Conservation (phyloP, 2,888 invertebrate species). For the Hirtodrosophila alboralis region DNA sequence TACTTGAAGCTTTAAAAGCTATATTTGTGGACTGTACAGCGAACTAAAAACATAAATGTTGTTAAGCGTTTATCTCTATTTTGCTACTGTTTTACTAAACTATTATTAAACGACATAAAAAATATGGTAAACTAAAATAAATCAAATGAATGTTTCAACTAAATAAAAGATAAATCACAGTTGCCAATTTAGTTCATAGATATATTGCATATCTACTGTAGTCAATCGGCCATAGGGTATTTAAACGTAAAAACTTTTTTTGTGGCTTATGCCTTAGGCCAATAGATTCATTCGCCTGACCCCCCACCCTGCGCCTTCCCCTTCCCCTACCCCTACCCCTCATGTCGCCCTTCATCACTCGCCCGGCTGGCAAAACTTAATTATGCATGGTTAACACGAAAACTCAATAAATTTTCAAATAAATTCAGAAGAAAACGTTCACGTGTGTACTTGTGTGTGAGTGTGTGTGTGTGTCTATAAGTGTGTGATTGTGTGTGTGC, state of each 20-base stretch:
- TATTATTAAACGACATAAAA: too few relatives aligned
- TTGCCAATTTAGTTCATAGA: slow-evolving; percentile 16
- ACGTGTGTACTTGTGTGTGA: slow-evolving; percentile 10
- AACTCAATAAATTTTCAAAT: slow-evolving; percentile 82
- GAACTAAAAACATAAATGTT: too few relatives aligned
- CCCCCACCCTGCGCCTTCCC: neutral
- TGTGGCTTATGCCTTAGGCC: slow-evolving; percentile 44
- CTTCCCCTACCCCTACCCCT: neutral
- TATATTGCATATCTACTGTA: slow-evolving; percentile 2
- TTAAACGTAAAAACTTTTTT: slow-evolving; percentile 41
- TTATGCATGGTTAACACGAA: slow-evolving; percentile 83
- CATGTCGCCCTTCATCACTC: slow-evolving; percentile 17
- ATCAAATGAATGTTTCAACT: too few relatives aligned
- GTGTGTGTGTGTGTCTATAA: slow-evolving; percentile 1
- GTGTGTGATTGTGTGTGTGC: slow-evolving; percentile 26
- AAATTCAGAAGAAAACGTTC: slow-evolving; percentile 65
- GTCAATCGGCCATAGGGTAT: slow-evolving; percentile 24
- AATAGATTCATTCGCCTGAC: slow-evolving; percentile 34
- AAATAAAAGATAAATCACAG: slow-evolving; percentile 23
- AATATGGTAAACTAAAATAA: too few relatives aligned
- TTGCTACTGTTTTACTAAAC: too few relatives aligned
- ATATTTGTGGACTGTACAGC: too few relatives aligned
- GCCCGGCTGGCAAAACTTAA: slow-evolving; percentile 73
- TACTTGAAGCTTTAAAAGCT: too few relatives aligned
- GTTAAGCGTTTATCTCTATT: too few relatives aligned